Percentiles rank a stretch among this genome's conserved stretches.
Conservation (phyloP, 37 sponge, comb jelly and placozoan genomes). For the Axinella damicornis region DNA sequence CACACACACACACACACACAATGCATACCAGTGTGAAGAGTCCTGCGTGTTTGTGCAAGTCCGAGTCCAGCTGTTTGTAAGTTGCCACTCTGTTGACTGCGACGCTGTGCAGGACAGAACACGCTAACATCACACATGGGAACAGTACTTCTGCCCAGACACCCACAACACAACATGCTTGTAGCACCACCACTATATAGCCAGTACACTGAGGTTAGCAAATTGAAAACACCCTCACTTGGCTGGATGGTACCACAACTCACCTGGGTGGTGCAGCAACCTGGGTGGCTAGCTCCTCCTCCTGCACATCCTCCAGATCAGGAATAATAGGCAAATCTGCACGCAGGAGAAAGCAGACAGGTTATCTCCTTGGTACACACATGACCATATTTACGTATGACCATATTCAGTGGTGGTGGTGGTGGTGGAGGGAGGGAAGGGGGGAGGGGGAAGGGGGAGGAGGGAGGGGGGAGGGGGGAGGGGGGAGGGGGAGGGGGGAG, state of each 20-base stretch:
- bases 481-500: no score
- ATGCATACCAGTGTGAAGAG: conserved; percentile 75
- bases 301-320: conserved; percentile 77
- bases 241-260: neutral
- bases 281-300: conserved; percentile 63
- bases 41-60: conserved; percentile 70
- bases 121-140: no score
- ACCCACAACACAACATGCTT: no score
- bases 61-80: conserved; percentile 77
- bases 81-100: conserved; percentile 65
- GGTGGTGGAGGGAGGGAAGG: neutral
- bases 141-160: no score
- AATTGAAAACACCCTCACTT: neutral
- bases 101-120: conserved; percentile 35
- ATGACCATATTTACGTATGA: no score
- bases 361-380: no score
- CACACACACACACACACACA: no score
- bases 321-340: conserved; percentile 70
- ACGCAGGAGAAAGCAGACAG: neutral
- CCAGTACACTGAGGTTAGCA: no score
- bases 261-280: conserved; percentile 76
- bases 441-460: no score
- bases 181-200: no score
- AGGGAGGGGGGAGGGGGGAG: no score
- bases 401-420: no score